Evolutionary conservation across 2,113 vertebrate genomes (phyloP).

Genomic region (Cisticola juncidis): DNA sequence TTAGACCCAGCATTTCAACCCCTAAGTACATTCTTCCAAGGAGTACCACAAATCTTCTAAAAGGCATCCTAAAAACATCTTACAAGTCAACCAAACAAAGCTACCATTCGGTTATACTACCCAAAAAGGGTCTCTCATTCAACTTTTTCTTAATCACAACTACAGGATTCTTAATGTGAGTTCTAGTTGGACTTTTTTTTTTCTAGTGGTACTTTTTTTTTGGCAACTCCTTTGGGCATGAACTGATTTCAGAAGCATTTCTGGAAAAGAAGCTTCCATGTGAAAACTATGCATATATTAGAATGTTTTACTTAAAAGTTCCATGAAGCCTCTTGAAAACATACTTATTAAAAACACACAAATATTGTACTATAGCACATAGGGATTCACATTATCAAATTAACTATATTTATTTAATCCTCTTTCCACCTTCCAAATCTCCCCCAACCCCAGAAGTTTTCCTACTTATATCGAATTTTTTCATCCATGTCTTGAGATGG

Average conservation of each 20-base stretch:
- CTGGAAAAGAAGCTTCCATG: background rate
- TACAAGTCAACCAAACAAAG: background rate
- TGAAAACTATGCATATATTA: background rate
- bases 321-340: background rate
- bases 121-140: background rate
- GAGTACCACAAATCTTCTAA: background rate
- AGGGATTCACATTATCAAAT: background rate
- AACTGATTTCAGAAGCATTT: background rate
- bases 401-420: background rate
- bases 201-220: too few relatives aligned
- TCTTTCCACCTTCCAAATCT: background rate
- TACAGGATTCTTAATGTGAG: background rate
- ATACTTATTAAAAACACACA: background rate
- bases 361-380: background rate
- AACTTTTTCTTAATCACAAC: background rate
- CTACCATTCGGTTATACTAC: background rate
- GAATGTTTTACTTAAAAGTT: background rate
- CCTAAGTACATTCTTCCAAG: background rate
- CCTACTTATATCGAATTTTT: constrained; percentile 97
- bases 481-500: constrained; percentile 94
- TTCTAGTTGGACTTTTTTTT: background rate
- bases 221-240: background rate
- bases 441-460: background rate
- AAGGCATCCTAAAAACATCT: background rate
- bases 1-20: background rate